Evolutionary conservation across 2,797 vertebrate species (phyloP), one percentile per base, ranked within the genome.

Genomic region (Serranus cabrilla): DNA sequence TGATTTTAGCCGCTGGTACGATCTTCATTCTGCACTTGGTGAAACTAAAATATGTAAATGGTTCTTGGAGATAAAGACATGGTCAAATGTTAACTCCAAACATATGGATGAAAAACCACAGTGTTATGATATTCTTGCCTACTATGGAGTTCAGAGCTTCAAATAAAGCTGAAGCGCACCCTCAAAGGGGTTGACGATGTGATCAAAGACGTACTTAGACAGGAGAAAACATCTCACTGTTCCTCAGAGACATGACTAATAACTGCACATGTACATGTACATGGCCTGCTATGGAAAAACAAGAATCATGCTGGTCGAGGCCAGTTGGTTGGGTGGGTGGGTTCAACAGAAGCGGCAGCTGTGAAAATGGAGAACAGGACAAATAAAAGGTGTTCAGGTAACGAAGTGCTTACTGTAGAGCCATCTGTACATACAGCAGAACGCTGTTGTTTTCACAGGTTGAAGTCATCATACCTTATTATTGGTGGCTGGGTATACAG

Each of bases 291-390:
- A 7, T 49, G 42, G 56, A 68, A 81, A 83, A 82, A 77, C 54
- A 65, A 62, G 55, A 74, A 61, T 63, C 58, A 42, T 17, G 8
- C 58, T 11, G 54, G 59, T 47, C 46, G 17, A 21, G 39, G 23
- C 39, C 37, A 56, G 57, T 18, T 43, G 20, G 51, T 16, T 45
- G 45, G 34, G 52, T 45, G 59, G 67, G 14, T 10, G 42, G 34
- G 51, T 31, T 25, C 6, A 5, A 55, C 71, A 79, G 84, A 80
- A 74, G 80, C 70, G 20, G 80, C 88, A 87, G 87, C 88, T 90
- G 87, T 79, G 79, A 83, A 87, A 85, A 81, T 75, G 58, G 68
- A 21, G 54, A 78, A 74, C 45, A 60, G 60, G 49, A 73, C 37
- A 74, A 74, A 74, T 61, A 71, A 70, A 86, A 80, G 73, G 77